These are phyloP conservation scores for Aplochiton taeniatus DNA, from an alignment of 2,797 vertebrate genomes.

Conservation along the genomic window DNA sequence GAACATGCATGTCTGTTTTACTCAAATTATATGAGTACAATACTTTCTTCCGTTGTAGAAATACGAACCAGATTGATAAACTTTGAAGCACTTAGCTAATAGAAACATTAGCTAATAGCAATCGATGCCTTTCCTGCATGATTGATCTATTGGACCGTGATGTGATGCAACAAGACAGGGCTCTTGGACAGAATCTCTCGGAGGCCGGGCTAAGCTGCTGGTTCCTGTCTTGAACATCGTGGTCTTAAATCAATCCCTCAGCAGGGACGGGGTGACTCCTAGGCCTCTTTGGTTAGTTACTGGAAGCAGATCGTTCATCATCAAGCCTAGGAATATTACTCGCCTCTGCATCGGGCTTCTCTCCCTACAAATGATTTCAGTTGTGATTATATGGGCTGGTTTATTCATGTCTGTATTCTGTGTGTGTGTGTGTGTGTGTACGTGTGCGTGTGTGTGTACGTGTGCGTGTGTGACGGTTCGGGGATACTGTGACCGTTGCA, in stretches of 20 bases:
- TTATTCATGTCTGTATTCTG: too few species aligned
- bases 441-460: not conserved
- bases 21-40: too few species aligned
- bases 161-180: not conserved
- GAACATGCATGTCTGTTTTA: too few species aligned
- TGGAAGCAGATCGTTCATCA: conserved; percentile 2
- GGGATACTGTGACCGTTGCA: too few species aligned
- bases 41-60: not conserved
- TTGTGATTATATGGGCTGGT: too few species aligned
- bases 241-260: not conserved
- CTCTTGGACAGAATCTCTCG: not conserved
- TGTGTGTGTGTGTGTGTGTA: not conserved
- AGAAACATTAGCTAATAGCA: not conserved
- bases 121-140: not conserved
- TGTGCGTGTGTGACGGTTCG: not conserved
- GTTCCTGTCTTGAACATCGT: not conserved
- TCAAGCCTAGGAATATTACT: not conserved
- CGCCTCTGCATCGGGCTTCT: not conserved
- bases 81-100: not conserved
- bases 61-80: not conserved
- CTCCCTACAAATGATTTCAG: conserved; percentile 1
- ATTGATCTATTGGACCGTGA: not conserved
- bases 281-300: not conserved
- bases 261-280: not conserved
- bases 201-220: not conserved